Base-by-base conservation (phyloP, 2,113 vertebrate genomes). In the Pluvianellus socialis region DNA sequence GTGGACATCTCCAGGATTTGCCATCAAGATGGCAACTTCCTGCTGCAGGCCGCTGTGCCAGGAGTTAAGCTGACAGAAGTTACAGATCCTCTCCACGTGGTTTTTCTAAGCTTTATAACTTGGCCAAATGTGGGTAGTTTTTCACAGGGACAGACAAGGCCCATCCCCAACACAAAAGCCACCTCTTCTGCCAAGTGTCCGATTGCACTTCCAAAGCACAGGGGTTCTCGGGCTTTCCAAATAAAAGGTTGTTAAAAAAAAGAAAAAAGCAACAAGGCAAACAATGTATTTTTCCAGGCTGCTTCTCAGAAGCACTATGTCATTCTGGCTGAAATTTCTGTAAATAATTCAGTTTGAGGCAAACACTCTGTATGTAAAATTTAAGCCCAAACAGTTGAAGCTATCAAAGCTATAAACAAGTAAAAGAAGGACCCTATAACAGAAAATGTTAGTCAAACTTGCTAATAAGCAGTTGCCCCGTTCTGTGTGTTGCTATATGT, bases 251-350 rank as follows among this genome's bases (percentile, higher is more conserved):
- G 28, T 26, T 5, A 80, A 68, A 91, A 79, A 38, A 20, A 42
- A 21, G 1, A 6, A 58, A 70, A 86, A 72, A 22, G 5, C 49
- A 90, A 33, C 55, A 61, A 68, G 65, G 40, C 86, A 91, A 96
- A 96, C 80, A 95, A 95, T 91, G 70, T 82, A 42, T 95, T 96
- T 96, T 94, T 95, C 92, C 91, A 94, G 81, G 45, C 96, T 91
- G 61, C 68, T 95, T 89, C 94, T 97, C 91, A 92, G 74, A 95
- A 95, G 88, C 52, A 52, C 71, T 90, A 35, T 65, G 74, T 92
- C 79, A 87, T 91, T 89, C 90, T 94, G 97, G 91, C 89, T 90
- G 73, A 89, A 95, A 91, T 79, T 88, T 86, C 47, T 0, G 0
- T 92, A 84, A 95, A 95, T 89, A 96, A 86, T 79, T 91, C 32